Base-by-base conservation (phyloP, 2,797 vertebrate species). In the Prionace glauca region DNA sequence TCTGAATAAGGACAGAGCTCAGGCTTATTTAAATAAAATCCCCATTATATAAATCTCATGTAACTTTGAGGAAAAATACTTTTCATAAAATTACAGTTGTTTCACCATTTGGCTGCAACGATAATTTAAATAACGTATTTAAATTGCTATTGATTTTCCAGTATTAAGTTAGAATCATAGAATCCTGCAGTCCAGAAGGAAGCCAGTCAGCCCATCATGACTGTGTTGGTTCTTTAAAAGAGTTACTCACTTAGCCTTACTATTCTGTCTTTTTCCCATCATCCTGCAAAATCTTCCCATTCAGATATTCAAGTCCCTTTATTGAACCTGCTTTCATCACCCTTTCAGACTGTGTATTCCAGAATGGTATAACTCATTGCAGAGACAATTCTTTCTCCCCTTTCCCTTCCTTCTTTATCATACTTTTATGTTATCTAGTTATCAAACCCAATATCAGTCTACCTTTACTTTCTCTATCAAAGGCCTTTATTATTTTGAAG, bases 1-100 rank as follows among this genome's bases (percentile, higher is more conserved):
- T 14, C 92, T 94, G 69, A 94, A 94, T 72, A 45, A 91, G 22
- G 69, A 72, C 36, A 11, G 69, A 45, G 12, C 65, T 72, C 92
- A 94, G 67, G 41, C 72, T 72, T 94, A 94, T 94, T 94, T 41
- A 72, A 94, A 50, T 72, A 94, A 72, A 90, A 45, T 50, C 45
- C 24, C 36, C 20, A 14, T 41, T 36, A 94, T 41, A 45, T 72
- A 94, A 91, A 65, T 36, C 16, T 91, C 16, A 20, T 94, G 45
- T 26, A 29, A 72, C 71, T 91, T 71, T 94, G 69, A 94, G 69
- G 22, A 72, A 94, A 77, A 94, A 45, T 94, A 65, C 4, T 50
- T 72, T 16, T 72, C 88, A 72, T 74, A 45, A 72, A 94, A 72
- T 45, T 50, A 29, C 36, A 71, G 12, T n/a, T 94, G 91, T 94